Base-by-base conservation (phyloP, 2,797 vertebrate genomes). In the Parambassis ranga region DNA sequence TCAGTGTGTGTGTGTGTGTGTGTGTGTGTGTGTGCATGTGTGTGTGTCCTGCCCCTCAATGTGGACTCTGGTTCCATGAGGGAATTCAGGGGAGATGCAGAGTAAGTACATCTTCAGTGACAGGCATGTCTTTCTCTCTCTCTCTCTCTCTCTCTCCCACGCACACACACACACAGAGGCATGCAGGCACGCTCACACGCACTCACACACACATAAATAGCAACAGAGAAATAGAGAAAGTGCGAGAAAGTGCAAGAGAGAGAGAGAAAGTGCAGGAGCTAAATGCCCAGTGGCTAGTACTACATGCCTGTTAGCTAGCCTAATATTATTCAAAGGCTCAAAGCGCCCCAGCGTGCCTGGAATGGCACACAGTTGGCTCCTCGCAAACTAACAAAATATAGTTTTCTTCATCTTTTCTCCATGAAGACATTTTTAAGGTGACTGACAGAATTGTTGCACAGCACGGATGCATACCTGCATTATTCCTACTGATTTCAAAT, bases 81-180 rank as follows among this genome's bases (percentile, higher is more conserved):
- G 58, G 63, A 81, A 65, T 68, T 82, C 43, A 39, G 57, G 56
- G 65, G 53, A 64, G 74, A 82, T 67, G 49, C 38, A 74, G 74
- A 64, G 63, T 56, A 74, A 81, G 65, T 82, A 77, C 76, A 80
- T 83, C 59, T 52, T 74, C 42, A 63, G 60, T 85, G 77, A 79
- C 79, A 81, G 63, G 49, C 63, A 28, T 55, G 3, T 27, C 36
- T 24, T 55, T 18, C 43, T 16, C 47, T 23, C 27, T 13, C 6
- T 24, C 13, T 10, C 4, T n/a, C 37, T 36, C n/a, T n/a, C 13
- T 39, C 39, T 49, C 39, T 22, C 15, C 49, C 31, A 27, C 43
- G 22, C 69, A 27, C 51, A 30, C 48, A 14, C 57, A 24, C 57
- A 15, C 36, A 32, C 28, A 14, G 10, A 10, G 16, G 13, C 33